These are phyloP conservation scores for Acronicta leporina DNA, from an alignment of 2,888 invertebrate species.

Conservation along the genomic window DNA sequence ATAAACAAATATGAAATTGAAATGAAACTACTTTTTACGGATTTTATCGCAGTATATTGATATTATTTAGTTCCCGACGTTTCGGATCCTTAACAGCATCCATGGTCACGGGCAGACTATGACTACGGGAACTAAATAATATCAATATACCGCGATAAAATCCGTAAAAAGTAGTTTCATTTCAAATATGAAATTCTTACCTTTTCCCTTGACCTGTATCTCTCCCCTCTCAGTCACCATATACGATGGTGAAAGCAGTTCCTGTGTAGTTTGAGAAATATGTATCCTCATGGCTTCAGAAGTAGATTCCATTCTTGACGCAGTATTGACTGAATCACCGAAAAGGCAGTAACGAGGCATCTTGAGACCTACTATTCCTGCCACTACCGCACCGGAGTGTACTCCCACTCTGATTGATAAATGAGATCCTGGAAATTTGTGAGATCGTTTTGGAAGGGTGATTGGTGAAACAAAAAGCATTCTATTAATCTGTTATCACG, in stretches of 20 bases:
- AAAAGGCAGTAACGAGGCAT: constrained; percentile 97
- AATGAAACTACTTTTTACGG: no score
- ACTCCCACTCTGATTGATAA: constrained; percentile 95
- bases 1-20: no score
- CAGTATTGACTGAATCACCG: constrained; percentile 97
- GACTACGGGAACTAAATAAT: no score
- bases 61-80: no score
- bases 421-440: constrained; percentile 91
- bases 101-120: no score
- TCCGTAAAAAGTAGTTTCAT: no score
- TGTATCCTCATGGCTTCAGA: constrained; percentile 98
- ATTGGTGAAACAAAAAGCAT: no score
- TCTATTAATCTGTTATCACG: no score
- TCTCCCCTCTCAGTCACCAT: constrained; percentile 94
- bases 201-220: constrained; percentile 97
- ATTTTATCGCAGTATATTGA: no score
- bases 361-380: constrained; percentile 97
- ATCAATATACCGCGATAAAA: no score
- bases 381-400: constrained; percentile 97
- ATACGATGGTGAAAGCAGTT: constrained; percentile 93
- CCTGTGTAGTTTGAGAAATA: constrained; percentile 96
- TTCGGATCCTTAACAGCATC: no score
- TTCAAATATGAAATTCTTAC: constrained; percentile 73
- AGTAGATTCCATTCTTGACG: constrained; percentile 97
- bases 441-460: neutral